Evolutionary conservation across 2,113 vertebrate species (phyloP).

Genomic region (Ellobius talpinus): DNA sequence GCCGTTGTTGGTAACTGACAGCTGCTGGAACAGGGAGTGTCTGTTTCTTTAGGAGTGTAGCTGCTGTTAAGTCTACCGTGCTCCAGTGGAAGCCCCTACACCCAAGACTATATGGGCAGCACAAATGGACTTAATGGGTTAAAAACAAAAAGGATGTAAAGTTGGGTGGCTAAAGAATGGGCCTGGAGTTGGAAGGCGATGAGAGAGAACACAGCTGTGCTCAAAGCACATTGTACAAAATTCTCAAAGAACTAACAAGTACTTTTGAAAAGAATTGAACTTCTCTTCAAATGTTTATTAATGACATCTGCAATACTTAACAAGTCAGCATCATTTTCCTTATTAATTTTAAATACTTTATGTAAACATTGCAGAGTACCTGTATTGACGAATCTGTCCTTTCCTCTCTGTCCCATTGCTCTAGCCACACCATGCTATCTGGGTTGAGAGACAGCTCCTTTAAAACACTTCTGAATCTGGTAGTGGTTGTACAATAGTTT

Average conservation of each 20-base stretch:
- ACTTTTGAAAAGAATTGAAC: not conserved
- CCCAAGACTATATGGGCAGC: not conserved
- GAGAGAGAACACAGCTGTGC: not conserved
- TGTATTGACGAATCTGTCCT: not conserved
- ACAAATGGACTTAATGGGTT: not conserved
- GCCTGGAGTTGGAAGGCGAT: not conserved
- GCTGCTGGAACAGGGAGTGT: not conserved
- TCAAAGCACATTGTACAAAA: not conserved
- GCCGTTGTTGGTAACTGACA: not conserved
- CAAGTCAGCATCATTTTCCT: not conserved
- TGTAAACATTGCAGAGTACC: not conserved
- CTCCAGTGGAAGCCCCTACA: not conserved
- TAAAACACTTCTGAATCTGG: constrained; percentile 52
- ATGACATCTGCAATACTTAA: not conserved
- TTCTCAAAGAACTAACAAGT: not conserved
- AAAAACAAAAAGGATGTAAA: not conserved
- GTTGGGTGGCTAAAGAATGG: not conserved
- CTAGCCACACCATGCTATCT: not conserved
- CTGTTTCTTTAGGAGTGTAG: not conserved
- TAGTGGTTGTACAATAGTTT: not conserved
- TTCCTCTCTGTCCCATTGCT: not conserved
- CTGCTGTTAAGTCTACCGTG: not conserved
- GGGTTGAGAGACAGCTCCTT: not conserved
- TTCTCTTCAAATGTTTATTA: constrained; percentile 20
- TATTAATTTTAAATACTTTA: constrained; percentile 39